Percentiles rank a stretch among this genome's conserved stretches.
These are phyloP conservation scores for Saccopteryx bilineata DNA, from an alignment of 2,113 vertebrate species.

Conservation along the genomic window DNA sequence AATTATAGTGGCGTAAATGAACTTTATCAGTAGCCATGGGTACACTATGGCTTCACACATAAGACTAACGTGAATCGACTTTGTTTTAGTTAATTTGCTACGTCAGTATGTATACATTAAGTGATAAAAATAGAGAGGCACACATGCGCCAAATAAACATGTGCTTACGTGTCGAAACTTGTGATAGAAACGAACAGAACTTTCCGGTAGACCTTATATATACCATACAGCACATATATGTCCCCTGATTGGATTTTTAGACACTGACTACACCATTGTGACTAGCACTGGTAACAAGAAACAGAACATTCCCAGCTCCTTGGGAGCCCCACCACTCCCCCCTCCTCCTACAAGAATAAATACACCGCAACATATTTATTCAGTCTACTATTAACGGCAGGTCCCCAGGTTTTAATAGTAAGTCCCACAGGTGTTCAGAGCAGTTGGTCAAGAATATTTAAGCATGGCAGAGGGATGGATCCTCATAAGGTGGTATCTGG, in stretches of 20 bases:
- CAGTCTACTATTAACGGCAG: neutral
- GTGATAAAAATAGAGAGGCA: too few relatives aligned
- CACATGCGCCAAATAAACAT: too few relatives aligned
- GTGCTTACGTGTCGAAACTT: too few relatives aligned
- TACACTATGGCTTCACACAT: too few relatives aligned
- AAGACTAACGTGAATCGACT: too few relatives aligned
- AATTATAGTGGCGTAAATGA: too few relatives aligned
- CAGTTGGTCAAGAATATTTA: neutral
- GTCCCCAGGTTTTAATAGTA: neutral
- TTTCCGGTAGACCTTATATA: too few relatives aligned
- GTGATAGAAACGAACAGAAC: too few relatives aligned
- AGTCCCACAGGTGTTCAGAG: neutral
- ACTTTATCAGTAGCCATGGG: too few relatives aligned
- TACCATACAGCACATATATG: neutral
- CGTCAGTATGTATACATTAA: too few relatives aligned
- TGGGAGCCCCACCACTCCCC: neutral
- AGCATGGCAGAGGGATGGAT: neutral
- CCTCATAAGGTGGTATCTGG: neutral
- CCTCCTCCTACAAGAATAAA: neutral
- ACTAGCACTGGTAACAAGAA: neutral
- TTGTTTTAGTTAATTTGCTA: too few relatives aligned
- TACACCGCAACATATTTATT: neutral
- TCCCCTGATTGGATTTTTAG: neutral
- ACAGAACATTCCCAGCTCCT: neutral
- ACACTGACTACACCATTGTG: neutral